Evolutionary conservation across 2,113 vertebrate species (phyloP).

Genomic region (Silurus asotus): DNA sequence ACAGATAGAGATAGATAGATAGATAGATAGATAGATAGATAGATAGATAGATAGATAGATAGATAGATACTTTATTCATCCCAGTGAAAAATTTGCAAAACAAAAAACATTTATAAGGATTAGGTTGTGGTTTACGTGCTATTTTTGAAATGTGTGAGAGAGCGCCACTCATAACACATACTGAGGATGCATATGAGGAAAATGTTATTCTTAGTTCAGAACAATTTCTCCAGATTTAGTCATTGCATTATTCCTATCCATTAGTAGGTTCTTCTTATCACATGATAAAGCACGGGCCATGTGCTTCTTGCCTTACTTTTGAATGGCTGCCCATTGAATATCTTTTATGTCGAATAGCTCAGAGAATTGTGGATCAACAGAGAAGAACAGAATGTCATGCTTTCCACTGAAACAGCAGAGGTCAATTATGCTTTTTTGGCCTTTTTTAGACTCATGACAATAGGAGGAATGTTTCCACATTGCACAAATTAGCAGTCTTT

Average conservation of each 20-base stretch:
- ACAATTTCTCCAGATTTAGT: neutral
- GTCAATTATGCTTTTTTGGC: neutral
- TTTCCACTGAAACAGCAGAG: neutral
- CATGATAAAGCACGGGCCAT: neutral
- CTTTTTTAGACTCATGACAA: neutral
- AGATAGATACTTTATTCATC: too few species aligned
- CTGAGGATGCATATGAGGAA: neutral
- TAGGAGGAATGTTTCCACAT: neutral
- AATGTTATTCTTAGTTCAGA: neutral
- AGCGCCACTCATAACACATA: neutral
- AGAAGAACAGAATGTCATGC: neutral
- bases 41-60: too few species aligned
- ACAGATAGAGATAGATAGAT: too few species aligned
- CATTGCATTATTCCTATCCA: neutral
- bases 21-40: too few species aligned
- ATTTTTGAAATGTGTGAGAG: slow-evolving; percentile 23
- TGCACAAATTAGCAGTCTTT: neutral
- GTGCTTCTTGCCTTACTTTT: neutral
- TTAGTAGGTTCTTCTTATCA: neutral
- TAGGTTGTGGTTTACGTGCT: neutral
- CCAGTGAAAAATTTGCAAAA: too few species aligned
- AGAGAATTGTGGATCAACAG: neutral
- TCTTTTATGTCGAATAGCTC: neutral
- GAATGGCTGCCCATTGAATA: neutral
- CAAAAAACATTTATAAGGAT: neutral